Conservation (phyloP, 1,140 invertebrate species). For the Brachionus paranguensis region DNA sequence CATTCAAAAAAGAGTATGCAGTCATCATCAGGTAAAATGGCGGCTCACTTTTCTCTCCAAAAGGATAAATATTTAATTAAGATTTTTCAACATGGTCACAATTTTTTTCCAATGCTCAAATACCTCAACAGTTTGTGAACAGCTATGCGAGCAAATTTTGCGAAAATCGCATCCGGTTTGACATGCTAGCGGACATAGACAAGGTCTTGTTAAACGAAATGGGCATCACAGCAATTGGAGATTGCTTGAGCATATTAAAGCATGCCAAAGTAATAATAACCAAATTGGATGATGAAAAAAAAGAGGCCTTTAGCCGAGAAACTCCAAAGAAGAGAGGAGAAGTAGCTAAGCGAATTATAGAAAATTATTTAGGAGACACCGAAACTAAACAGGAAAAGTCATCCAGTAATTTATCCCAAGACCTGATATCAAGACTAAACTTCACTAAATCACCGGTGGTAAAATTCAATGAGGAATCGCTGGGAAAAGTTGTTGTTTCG, state of each 20-base stretch:
- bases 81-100: slow-evolving; percentile 61
- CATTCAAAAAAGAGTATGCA: background rate
- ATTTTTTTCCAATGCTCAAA: slow-evolving; percentile 71
- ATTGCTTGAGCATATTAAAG: slow-evolving; percentile 74
- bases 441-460: background rate
- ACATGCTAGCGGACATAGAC: slow-evolving; percentile 73
- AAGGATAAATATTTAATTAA: background rate
- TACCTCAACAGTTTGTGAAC: slow-evolving; percentile 66
- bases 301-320: background rate
- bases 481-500: slow-evolving; percentile 20
- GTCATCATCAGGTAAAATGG: slow-evolving; percentile 8
- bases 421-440: background rate
- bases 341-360: slow-evolving; percentile 19
- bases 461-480: slow-evolving; percentile 15
- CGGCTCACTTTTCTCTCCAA: background rate
- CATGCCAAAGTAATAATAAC: slow-evolving; percentile 70
- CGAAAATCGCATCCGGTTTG: slow-evolving; percentile 70
- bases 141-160: slow-evolving; percentile 75
- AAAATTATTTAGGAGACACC: background rate
- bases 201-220: slow-evolving; percentile 76
- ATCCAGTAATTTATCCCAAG: background rate
- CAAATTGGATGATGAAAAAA: slow-evolving; percentile 53
- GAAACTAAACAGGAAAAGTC: background rate
- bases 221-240: slow-evolving; percentile 73
- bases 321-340: background rate